phyloP scores from a whole-genome alignment of 2,113 vertebrate species.

The Onychostoma macrolepis region DNA sequence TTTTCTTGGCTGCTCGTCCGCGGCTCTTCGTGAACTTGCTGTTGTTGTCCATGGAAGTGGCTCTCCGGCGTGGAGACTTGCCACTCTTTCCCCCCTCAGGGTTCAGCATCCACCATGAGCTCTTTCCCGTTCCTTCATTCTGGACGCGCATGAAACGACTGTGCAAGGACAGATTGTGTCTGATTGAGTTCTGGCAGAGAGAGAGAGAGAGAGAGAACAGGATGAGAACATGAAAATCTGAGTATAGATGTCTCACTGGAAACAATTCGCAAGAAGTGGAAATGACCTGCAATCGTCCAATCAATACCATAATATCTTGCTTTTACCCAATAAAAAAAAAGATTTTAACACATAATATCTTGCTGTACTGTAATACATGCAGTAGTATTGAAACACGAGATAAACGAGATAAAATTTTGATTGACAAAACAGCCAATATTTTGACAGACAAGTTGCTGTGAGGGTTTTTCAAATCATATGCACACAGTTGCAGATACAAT shows the following conservation, averaged over 20 bases:
- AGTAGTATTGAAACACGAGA: neutral
- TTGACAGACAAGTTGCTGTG: neutral
- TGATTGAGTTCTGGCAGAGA: conserved; percentile 91
- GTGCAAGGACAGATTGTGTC: conserved; percentile 96
- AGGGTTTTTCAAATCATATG: neutral
- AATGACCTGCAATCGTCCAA: neutral
- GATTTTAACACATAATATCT: neutral
- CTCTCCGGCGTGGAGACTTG: conserved; percentile 93
- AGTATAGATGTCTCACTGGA: neutral
- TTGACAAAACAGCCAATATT: neutral
- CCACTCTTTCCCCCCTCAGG: conserved; percentile 95
- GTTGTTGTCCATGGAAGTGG: conserved; percentile 97
- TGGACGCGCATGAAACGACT: conserved; percentile 97
- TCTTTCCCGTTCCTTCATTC: conserved; percentile 97
- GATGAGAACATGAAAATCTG: conserved; percentile 6
- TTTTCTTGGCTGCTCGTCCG: conserved; percentile 94
- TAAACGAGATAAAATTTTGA: neutral
- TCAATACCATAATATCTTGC: neutral
- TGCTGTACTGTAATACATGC: neutral
- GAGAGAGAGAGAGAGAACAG: neutral
- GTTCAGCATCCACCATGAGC: conserved; percentile 99
- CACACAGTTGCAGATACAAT: conserved; percentile 36
- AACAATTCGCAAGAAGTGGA: neutral
- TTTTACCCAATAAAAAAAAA: too few species aligned
- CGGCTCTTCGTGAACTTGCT: conserved; percentile 94